phyloP scores from a whole-genome alignment of 1,140 invertebrate genomes.

The Nephila pilipes region DNA sequence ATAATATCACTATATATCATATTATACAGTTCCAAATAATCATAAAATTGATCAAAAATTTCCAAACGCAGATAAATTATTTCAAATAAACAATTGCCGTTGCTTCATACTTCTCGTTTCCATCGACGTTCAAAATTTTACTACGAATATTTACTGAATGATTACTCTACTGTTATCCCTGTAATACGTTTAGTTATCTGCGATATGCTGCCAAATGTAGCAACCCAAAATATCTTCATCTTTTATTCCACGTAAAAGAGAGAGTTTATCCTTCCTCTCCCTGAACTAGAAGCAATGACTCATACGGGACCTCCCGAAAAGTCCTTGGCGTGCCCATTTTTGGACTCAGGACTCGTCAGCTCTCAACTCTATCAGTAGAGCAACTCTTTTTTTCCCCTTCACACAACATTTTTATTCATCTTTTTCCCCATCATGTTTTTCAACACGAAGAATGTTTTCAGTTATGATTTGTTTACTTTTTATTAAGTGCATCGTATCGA shows the following conservation, averaged over 20 bases:
- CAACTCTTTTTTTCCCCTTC: conserved; percentile 41
- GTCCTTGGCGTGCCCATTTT: conserved; percentile 66
- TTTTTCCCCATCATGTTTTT: conserved; percentile 50
- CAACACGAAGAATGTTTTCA: conserved; percentile 34
- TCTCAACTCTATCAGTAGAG: conserved; percentile 56
- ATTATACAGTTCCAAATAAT: no score
- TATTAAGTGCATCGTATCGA: conserved; percentile 27
- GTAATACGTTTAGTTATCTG: not conserved
- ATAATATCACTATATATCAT: no score
- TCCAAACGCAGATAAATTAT: no score
- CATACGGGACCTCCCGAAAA: conserved; percentile 70
- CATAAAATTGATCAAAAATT: no score
- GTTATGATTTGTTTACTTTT: conserved; percentile 41
- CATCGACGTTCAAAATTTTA: no score
- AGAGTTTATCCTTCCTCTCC: conserved; percentile 38
- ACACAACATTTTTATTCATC: conserved; percentile 19
- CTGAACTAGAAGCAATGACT: conserved; percentile 58
- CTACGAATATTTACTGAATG: no score
- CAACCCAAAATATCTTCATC: not conserved
- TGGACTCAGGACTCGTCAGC: conserved; percentile 43
- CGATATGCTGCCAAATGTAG: conserved; percentile 19
- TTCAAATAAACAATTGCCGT: no score
- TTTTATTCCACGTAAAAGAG: not conserved
- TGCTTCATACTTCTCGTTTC: no score
- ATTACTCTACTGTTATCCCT: no score